Evolutionary conservation across 2,888 invertebrate species (phyloP).

Genomic region (Norana najaformis): DNA sequence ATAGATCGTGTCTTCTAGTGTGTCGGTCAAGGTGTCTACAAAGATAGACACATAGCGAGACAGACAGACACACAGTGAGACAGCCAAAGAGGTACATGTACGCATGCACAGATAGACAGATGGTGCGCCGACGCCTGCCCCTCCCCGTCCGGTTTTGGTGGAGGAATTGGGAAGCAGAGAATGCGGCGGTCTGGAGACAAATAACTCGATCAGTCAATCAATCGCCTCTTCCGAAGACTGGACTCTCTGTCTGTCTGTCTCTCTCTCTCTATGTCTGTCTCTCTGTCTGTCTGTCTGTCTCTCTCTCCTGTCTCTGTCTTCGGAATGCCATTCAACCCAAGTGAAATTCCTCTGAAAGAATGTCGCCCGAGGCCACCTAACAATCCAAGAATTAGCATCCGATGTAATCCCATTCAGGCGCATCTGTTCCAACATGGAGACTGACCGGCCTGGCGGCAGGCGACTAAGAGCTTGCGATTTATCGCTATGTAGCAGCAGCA

Average conservation of each 20-base stretch:
- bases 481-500: neutral
- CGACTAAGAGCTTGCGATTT: no score
- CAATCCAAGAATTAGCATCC: neutral
- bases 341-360: neutral
- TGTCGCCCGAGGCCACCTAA: neutral
- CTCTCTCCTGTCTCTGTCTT: neutral
- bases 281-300: neutral
- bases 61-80: neutral
- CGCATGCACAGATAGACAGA: neutral
- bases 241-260: neutral
- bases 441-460: neutral
- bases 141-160: no score
- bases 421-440: neutral
- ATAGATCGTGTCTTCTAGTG: no score
- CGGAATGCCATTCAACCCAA: neutral
- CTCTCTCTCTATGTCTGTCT: neutral
- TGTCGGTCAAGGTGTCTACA: no score
- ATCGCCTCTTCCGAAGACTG: neutral
- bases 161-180: neutral
- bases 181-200: neutral
- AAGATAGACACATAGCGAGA: neutral
- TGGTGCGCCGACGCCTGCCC: no score
- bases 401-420: neutral
- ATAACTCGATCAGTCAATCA: neutral
- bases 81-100: no score